phyloP scores from a whole-genome alignment of 2,113 vertebrate genomes.

The Halcyon senegalensis region DNA sequence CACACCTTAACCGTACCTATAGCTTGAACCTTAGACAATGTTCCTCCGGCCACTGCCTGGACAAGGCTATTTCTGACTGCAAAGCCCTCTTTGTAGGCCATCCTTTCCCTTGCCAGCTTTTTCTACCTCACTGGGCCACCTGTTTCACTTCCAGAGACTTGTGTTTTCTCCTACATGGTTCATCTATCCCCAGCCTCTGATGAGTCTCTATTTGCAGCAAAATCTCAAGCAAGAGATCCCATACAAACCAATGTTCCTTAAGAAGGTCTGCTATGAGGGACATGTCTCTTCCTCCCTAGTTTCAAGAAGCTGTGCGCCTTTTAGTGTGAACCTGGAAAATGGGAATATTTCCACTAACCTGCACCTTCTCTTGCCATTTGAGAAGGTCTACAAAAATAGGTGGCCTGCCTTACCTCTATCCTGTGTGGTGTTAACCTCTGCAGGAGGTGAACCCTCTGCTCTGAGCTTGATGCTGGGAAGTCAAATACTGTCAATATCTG shows the following conservation, averaged over 20 bases:
- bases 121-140: background rate
- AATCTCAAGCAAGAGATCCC: background rate
- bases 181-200: background rate
- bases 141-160: background rate
- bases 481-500: fast-evolving
- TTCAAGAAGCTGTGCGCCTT: no score
- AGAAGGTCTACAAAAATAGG: background rate
- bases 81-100: background rate
- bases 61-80: background rate
- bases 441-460: background rate
- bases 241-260: background rate
- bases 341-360: background rate
- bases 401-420: background rate
- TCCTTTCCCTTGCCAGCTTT: background rate
- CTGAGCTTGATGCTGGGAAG: background rate
- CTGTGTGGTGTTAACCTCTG: background rate
- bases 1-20: fast-evolving
- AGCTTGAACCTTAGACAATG: fast-evolving
- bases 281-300: background rate
- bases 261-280: background rate
- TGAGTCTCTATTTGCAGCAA: fast-evolving
- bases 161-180: background rate
- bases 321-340: fast-evolving
- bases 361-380: background rate
- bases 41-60: background rate